phyloP scores from a whole-genome alignment of 2,797 vertebrate genomes.

The Epinephelus malabaricus region DNA sequence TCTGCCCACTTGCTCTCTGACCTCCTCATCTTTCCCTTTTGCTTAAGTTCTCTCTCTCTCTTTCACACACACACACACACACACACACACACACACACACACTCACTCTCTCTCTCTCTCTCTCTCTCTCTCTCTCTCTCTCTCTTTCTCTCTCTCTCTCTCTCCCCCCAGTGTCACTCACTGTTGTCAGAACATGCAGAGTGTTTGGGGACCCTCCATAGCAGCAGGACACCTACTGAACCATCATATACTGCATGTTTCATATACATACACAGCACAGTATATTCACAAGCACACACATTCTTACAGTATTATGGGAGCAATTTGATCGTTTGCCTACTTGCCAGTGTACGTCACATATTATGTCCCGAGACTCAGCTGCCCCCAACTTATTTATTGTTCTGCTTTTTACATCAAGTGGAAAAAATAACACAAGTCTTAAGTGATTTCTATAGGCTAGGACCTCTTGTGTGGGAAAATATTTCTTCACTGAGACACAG shows the following conservation, averaged over 20 bases:
- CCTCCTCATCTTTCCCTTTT: conserved; percentile 6
- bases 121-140: too few species aligned
- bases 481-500: background rate
- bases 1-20: conserved; percentile 5
- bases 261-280: background rate
- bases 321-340: conserved; percentile 1
- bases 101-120: too few species aligned
- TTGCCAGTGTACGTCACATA: background rate
- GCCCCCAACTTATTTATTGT: conserved; percentile 12
- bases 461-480: conserved; percentile 30
- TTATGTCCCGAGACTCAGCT: conserved; percentile 8
- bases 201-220: conserved; percentile 12
- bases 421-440: conserved; percentile 23
- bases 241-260: background rate
- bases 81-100: background rate
- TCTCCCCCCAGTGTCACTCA: conserved; percentile 9
- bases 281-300: conserved; percentile 25
- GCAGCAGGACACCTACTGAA: conserved; percentile 11
- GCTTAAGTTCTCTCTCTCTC: background rate
- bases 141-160: too few species aligned
- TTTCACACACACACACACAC: background rate
- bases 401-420: conserved; percentile 12
- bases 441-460: conserved; percentile 14
- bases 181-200: conserved; percentile 42
- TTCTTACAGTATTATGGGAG: conserved; percentile 8